Evolutionary conservation across 2,797 vertebrate genomes (phyloP), one percentile per base, ranked within the genome.

Genomic region (Lateolabrax maculatus): DNA sequence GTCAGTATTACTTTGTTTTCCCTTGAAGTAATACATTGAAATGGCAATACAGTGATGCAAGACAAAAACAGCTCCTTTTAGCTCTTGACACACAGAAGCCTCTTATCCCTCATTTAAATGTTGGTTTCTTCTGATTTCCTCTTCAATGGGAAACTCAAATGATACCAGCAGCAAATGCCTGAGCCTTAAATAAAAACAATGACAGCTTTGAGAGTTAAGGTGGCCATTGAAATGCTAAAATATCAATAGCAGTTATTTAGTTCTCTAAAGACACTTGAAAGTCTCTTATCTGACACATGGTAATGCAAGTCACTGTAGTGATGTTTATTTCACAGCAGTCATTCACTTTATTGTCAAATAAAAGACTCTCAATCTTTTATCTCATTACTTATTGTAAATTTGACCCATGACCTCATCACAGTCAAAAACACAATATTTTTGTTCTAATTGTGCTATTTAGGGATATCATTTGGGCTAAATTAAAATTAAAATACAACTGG

Each of bases 191-290:
- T 91, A 93, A 92, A 96, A 95, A 96, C 95, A 96, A 96, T 94
- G 91, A 93, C 90, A 94, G 93, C 94, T 95, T 94, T 94, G 90
- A 95, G 89, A 95, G 93, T 93, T 94, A 95, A 94, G 93, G 92
- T 86, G 80, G 60, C 93, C 87, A 95, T 96, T 96, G 90, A 95
- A 85, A 96, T 97, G 95, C 94, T 91, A 95, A 96, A 86, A 90
- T 83, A 92, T 89, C 91, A 91, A 91, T 86, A 89, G 93, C 92
- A 92, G 92, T 96, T 94, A 96, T 95, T 95, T 94, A 94, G 93
- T 93, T 94, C 92, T 89, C 84, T 84, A 67, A 94, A 93, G 94
- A 94, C 87, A 92, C 94, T 96, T 95, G 92, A 95, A 95, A 95
- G 94, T 94, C 88, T 95, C 94, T 95, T 94, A 95, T 95, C 93